phyloP scores from a whole-genome alignment of 2,888 invertebrate species.

The Oconnorella tubifera region DNA sequence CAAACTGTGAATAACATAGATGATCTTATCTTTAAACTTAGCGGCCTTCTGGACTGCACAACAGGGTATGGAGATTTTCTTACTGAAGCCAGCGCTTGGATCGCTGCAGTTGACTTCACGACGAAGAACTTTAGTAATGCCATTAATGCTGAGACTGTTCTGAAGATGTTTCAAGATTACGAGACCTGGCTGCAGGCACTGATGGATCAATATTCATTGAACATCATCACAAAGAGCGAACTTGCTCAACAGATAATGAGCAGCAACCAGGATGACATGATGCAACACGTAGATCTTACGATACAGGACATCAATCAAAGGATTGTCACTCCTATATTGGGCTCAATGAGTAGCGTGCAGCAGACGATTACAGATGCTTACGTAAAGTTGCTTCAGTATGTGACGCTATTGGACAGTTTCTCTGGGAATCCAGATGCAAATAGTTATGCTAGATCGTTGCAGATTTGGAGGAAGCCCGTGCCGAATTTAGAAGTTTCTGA shows the following conservation, averaged over 20 bases:
- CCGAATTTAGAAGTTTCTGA: constrained; percentile 18
- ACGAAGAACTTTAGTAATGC: constrained; percentile 14
- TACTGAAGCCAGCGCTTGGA: constrained; percentile 1
- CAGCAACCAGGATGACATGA: not conserved
- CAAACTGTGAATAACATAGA: no score
- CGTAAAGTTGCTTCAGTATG: not conserved
- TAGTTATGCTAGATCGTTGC: constrained; percentile 2
- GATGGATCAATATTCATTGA: constrained; percentile 3
- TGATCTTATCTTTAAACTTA: no score
- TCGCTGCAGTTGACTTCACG: not conserved
- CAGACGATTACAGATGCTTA: constrained; percentile 9
- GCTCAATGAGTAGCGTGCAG: not conserved
- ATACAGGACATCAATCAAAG: constrained; percentile 15
- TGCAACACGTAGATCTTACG: constrained; percentile 4
- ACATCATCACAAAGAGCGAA: constrained; percentile 1
- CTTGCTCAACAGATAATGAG: constrained; percentile 13
- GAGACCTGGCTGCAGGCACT: constrained; percentile 11
- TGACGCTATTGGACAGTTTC: not conserved
- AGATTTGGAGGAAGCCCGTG: constrained; percentile 20
- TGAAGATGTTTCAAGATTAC: constrained; percentile 16
- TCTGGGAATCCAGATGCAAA: not conserved
- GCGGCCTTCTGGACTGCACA: not conserved
- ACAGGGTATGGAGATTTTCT: constrained; percentile 7
- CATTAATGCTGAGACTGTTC: constrained; percentile 15
- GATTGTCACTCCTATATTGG: constrained; percentile 11